phyloP scores from a whole-genome alignment of 2,797 vertebrate species.

The Acestrorhynchus altus region DNA sequence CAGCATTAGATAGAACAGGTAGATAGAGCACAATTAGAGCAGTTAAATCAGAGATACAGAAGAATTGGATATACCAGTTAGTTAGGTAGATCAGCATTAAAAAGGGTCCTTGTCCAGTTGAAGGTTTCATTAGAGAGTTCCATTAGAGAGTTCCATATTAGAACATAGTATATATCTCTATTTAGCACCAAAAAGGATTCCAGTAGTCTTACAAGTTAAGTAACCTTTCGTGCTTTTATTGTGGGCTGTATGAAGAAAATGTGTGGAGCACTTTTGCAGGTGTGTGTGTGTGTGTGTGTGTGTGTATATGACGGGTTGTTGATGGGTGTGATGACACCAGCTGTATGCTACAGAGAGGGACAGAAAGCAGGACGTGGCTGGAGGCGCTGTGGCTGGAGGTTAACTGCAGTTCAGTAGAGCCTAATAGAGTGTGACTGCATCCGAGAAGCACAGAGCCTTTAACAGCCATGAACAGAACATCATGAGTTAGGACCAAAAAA shows the following conservation, averaged over 20 bases:
- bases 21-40: no score
- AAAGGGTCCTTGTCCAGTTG: no score
- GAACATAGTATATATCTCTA: no score
- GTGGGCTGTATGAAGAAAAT: neutral
- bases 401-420: slow-evolving; percentile 25
- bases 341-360: slow-evolving; percentile 9
- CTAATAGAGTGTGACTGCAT: slow-evolving; percentile 11
- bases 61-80: no score
- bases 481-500: slow-evolving; percentile 20
- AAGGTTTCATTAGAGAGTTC: no score
- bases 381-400: neutral
- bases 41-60: no score
- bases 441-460: neutral
- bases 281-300: neutral
- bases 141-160: no score
- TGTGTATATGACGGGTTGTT: neutral
- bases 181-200: no score
- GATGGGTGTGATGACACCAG: slow-evolving; percentile 1
- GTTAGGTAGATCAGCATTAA: no score
- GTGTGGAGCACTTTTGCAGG: neutral
- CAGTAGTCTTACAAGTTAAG: no score
- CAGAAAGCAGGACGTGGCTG: neutral
- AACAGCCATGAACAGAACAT: slow-evolving; percentile 26
- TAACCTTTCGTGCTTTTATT: no score
- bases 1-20: no score